Base-by-base conservation (phyloP, 2,797 vertebrate genomes). In the Thunnus albacares region DNA sequence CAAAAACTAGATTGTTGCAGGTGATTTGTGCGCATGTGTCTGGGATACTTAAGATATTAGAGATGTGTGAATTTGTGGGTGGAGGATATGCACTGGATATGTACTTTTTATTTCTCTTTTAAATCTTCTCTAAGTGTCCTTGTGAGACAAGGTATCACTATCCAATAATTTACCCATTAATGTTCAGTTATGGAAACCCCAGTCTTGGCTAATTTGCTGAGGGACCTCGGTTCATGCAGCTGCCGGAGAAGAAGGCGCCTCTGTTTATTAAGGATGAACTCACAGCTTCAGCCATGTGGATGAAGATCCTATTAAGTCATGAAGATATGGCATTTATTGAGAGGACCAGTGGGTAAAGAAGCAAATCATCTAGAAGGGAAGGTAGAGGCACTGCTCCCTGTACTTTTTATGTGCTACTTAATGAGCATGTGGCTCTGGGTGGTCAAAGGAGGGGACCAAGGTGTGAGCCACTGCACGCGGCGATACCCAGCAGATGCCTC, bases 241-340 rank as follows among this genome's bases (percentile, higher is more conserved):
- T 13, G n/a, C 33, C 0, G 7, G 26, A 57, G 68, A 69, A 35
- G 41, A 66, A 74, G 76, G 52, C 35, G 4, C 38, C 38, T 64
- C 68, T 75, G 61, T 77, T 88, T 85, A 86, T 83, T 85, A 82
- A 80, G 38, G 43, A 68, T 80, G 70, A 86, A 64, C 75, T 86
- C 51, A 30, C 56, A 30, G 35, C 79, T 71, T 26, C 20, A 22
- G 75, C 71, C 28, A 47, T 63, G 79, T 1, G 10, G 70, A 33
- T 78, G 58, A 78, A 71, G 75, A 86, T 78, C 68, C 87, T 52
- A 88, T 92, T 90, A 88, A 85, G 84, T 85, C 80, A 65, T 73
- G 78, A 78, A 66, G 81, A 82, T 76, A 59, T 89, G 88, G 68
- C 88, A 83, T 86, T 92, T 90, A 89, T 84, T 52, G 80, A 84